Conservation (phyloP, 2,113 vertebrate genomes). For the Sturnira hondurensis region DNA sequence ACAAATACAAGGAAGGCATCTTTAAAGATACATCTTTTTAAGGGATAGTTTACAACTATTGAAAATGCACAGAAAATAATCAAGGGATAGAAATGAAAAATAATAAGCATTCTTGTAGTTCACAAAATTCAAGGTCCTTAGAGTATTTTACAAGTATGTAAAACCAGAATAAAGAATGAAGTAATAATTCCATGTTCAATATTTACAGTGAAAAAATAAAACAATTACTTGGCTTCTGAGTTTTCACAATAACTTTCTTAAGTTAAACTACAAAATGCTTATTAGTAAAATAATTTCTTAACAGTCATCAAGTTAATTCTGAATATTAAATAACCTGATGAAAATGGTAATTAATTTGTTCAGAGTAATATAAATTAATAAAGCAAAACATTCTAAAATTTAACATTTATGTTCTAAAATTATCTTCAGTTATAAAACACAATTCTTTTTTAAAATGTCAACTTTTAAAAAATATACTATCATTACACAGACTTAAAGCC, state of each 20-base stretch:
- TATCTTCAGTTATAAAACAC: neutral
- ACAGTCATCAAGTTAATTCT: neutral
- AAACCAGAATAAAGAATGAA: neutral
- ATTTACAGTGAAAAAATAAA: neutral
- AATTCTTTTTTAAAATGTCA: neutral
- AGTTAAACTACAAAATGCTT: neutral
- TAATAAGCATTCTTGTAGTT: neutral
- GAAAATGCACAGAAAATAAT: neutral
- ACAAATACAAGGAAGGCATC: neutral
- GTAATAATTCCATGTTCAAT: neutral
- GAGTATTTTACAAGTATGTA: neutral
- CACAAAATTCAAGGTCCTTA: neutral
- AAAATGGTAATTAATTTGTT: neutral
- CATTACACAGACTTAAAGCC: neutral
- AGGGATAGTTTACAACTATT: neutral
- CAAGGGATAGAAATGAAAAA: neutral
- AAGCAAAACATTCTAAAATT: neutral
- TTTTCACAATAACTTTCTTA: neutral
- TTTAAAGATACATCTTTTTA: neutral
- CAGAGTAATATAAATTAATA: neutral
- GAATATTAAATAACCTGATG: neutral
- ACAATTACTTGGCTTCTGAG: neutral
- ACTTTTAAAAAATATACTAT: neutral
- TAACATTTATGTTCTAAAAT: neutral
- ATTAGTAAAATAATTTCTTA: neutral